Percentiles rank a stretch among this genome's conserved stretches.
Evolutionary conservation across 2,113 vertebrate species (phyloP).

Genomic region (Hippoglossus stenolepis): DNA sequence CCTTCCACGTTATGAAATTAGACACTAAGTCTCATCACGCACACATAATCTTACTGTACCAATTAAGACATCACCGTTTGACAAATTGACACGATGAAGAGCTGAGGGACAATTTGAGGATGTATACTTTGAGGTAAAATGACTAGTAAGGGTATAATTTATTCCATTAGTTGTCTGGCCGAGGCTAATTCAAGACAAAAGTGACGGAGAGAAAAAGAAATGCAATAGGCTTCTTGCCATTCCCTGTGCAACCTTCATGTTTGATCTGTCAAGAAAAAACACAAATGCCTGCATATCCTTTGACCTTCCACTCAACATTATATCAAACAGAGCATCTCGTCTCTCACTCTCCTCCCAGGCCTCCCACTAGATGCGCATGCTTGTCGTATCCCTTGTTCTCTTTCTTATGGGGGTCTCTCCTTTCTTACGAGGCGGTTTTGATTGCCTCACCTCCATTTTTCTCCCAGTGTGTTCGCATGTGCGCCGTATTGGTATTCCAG

Average conservation of each 20-base stretch:
- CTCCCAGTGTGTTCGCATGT: constrained; percentile 23
- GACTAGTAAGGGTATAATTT: background rate
- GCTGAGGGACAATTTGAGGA: constrained; percentile 35
- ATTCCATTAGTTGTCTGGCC: background rate
- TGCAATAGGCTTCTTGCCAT: background rate
- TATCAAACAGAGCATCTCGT: constrained; percentile 49
- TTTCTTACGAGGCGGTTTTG: constrained; percentile 50
- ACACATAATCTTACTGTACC: background rate
- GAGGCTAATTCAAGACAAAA: constrained; percentile 18
- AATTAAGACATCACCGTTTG: constrained; percentile 31
- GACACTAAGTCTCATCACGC: constrained; percentile 16
- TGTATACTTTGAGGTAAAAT: constrained; percentile 1
- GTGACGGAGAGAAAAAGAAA: background rate
- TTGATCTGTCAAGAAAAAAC: constrained; percentile 47
- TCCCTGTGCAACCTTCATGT: constrained; percentile 12
- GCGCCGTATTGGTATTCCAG: constrained; percentile 58
- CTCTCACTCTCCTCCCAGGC: background rate
- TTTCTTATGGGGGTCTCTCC: constrained; percentile 15
- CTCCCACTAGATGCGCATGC: constrained; percentile 27
- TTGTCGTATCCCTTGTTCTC: constrained; percentile 35
- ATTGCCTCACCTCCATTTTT: constrained; percentile 52
- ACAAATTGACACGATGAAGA: constrained; percentile 44
- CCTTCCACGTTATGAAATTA: constrained; percentile 29
- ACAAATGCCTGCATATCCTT: constrained; percentile 41
- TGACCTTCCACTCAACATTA: constrained; percentile 47